Conservation (phyloP, 2,113 vertebrate genomes). For the Zosterops pallidus region DNA sequence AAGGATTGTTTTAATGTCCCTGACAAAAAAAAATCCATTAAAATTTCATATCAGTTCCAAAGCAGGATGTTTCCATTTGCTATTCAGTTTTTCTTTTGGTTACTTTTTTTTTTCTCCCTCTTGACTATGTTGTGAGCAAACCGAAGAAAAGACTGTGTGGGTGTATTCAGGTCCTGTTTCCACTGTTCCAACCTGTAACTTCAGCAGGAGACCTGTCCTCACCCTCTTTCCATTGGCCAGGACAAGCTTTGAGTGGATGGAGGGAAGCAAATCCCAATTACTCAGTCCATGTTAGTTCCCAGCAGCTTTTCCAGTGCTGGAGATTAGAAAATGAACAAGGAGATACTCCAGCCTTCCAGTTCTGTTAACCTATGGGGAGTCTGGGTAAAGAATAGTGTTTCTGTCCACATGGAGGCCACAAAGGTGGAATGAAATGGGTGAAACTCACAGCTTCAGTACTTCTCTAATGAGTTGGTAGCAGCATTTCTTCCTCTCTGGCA, state of each 20-base stretch:
- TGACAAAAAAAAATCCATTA: neutral
- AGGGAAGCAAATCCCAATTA: neutral
- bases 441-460: neutral
- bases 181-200: neutral
- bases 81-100: neutral
- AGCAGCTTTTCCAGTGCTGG: neutral
- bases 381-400: neutral
- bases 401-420: neutral
- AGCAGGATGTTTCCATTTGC: neutral
- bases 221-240: neutral
- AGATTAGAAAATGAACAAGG: neutral
- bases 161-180: neutral
- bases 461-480: neutral
- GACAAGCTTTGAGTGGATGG: neutral
- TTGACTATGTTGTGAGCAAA: neutral
- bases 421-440: neutral
- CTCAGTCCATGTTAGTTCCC: rapidly evolving
- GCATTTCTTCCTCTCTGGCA: neutral
- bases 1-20: neutral
- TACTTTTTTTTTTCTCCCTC: rapidly evolving
- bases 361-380: neutral
- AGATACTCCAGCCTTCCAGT: neutral
- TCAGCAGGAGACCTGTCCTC: neutral
- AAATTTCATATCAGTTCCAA: neutral
- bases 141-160: neutral